Evolutionary conservation across 2,113 vertebrate species (phyloP).

Genomic region (Scalopus aquaticus): DNA sequence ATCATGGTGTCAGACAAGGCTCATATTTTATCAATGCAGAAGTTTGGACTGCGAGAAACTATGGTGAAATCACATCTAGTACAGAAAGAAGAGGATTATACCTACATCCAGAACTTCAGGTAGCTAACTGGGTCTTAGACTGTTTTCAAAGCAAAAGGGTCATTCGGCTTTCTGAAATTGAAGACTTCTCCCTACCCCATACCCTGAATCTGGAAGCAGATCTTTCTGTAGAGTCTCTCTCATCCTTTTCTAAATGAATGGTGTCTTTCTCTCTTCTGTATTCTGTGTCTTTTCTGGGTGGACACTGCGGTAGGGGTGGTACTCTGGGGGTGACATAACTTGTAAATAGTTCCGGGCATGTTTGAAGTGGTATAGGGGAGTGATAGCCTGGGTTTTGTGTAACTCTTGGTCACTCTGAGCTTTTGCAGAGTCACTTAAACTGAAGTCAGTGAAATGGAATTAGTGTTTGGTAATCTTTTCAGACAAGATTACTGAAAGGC

Average conservation of each 20-base stretch:
- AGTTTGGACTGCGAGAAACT: conserved; percentile 93
- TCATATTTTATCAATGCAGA: conserved; percentile 90
- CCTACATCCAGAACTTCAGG: conserved; percentile 92
- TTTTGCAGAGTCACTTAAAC: conserved; percentile 48
- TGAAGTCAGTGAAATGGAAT: neutral
- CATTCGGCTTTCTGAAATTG: neutral
- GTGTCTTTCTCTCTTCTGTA: neutral
- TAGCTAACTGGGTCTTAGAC: conserved; percentile 61
- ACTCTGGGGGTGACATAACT: neutral
- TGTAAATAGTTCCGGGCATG: neutral
- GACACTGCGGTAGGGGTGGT: neutral
- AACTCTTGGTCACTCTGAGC: neutral
- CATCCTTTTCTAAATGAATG: neutral
- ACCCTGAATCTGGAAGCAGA: neutral
- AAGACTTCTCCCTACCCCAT: neutral
- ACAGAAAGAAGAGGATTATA: conserved; percentile 93
- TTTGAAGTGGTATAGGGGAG: neutral
- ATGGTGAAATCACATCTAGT: conserved; percentile 92
- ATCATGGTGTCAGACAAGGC: conserved; percentile 88
- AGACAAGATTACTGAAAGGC: neutral
- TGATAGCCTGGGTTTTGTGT: neutral
- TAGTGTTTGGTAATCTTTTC: conserved; percentile 23
- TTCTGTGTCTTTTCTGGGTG: neutral
- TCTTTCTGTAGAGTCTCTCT: neutral
- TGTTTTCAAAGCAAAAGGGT: neutral